phyloP scores from a whole-genome alignment of 2,888 invertebrate genomes.

The Caenorhabditis afra region DNA sequence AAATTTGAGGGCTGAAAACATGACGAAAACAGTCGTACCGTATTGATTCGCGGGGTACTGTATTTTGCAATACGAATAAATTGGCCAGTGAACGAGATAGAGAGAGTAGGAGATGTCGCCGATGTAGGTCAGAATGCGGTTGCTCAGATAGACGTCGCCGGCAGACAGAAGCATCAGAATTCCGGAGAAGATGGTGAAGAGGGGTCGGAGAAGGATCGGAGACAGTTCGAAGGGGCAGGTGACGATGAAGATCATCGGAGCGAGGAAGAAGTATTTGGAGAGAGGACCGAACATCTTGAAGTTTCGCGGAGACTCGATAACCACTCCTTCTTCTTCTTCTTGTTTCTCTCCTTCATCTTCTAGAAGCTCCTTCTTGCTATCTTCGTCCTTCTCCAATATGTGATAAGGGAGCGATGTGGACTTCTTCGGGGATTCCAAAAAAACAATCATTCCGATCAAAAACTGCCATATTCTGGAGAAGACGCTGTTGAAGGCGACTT shows the following conservation, averaged over 20 bases:
- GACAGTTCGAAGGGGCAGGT: conserved; percentile 21
- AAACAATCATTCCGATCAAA: conserved; percentile 39
- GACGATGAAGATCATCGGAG: conserved; percentile 25
- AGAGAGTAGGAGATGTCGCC: conserved; percentile 63
- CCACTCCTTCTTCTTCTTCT: not conserved
- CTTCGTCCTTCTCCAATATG: not conserved
- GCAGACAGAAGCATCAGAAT: conserved; percentile 25
- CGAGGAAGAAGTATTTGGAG: conserved; percentile 27
- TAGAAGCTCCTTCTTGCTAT: conserved; percentile 5
- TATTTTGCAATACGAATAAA: conserved; percentile 26
- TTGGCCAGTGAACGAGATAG: conserved; percentile 60
- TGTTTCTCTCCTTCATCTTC: conserved; percentile 14
- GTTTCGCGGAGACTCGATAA: not conserved
- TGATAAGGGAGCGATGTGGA: conserved; percentile 1
- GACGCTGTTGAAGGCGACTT: conserved; percentile 48
- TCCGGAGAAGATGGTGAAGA: conserved; percentile 36
- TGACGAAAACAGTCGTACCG: conserved; percentile 1
- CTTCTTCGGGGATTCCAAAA: not conserved
- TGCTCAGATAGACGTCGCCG: conserved; percentile 25
- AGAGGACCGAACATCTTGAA: conserved; percentile 13
- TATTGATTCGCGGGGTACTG: conserved; percentile 11
- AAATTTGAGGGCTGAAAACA: too few species aligned
- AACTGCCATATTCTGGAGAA: conserved; percentile 62
- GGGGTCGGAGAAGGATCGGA: conserved; percentile 21
- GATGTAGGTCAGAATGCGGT: conserved; percentile 47